Base-by-base conservation (phyloP, 2,797 vertebrate genomes). In the Poeciliopsis infans region DNA sequence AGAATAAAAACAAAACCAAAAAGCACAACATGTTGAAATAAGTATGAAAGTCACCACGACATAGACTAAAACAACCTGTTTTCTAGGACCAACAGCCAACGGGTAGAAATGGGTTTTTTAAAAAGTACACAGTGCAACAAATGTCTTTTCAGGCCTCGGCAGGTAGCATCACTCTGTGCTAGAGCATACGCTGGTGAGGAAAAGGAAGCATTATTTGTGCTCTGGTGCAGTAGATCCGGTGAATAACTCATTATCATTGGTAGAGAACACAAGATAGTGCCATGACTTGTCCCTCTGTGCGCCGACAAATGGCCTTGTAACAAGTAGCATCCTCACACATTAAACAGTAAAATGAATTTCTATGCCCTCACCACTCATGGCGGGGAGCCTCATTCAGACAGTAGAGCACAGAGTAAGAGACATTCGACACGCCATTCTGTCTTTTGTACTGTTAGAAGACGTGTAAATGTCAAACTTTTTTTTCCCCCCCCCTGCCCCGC, bases 221-320 rank as follows among this genome's bases (percentile, higher is more conserved):
- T 66, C 49, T 85, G 80, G 41, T 78, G 28, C 20, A 69, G 81
- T 57, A 71, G 49, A 66, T 73, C 64, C 79, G 81, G 77, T 85
- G 75, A 86, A 85, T 82, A 88, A 89, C 72, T 74, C 13, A 85
- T 90, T 87, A 79, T 83, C 66, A 75, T 61, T 43, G 39, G 51
- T 18, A 47, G 55, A 81, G 84, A 87, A 90, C 79, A 85, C 86
- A 88, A 86, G 33, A 85, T 79, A 81, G 53, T 68, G 76, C 72
- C 76, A 47, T 91, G 86, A 92, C 87, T 87, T 84, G 68, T 84
- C 59, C 74, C 77, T 86, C 86, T 91, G 86, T 88, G 80, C 31
- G 36, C 39, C 77, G 66, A 83, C 73, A 86, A 80, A 79, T 76
- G 39, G 53, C 82, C 73, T 83, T 84, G 47, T 84, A 92, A 90